Evolutionary conservation across 2,888 invertebrate genomes (phyloP), one percentile per base, ranked within the genome.

Genomic region (Prosopocoilus inquinatus): DNA sequence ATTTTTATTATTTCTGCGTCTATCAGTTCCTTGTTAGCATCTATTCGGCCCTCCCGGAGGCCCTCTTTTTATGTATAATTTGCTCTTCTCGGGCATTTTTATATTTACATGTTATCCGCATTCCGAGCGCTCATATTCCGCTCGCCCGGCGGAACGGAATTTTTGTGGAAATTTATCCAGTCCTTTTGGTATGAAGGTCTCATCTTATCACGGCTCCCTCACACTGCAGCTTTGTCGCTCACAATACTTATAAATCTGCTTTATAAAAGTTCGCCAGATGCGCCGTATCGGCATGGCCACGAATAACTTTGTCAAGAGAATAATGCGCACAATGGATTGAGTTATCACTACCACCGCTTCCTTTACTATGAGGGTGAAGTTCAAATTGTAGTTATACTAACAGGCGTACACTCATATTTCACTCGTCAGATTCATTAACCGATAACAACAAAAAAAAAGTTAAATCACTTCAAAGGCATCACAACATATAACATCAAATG

Each of bases 1-100:
- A 60, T 67, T 67, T 69, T 71, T 71, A 72, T 71, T 72, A 73
- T 71, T 70, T 70, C 67, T 66, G 63, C 69, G 66, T 71, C 71
- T 71, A 72, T 73, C 73, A 70, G 65, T 67, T 70, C 68, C 73
- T 73, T 74, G 71, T 73, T 73, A 73, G 69, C 69, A 64, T 67
- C 64, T 50, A 59, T 62, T 62, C 57, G 54, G 58, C 57, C 49
- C 53, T 63, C 61, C 61, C 62, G 55, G 55, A 60, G 61, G 64
- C 60, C 63, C 60, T 57, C 64, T 66, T 65, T 68, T 67, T 65
- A 63, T 66, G 67, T 67, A 67, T 70, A 71, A 69, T 70, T 71
- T 66, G 66, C 64, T 65, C 62, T 66, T 63, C 63, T 66, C 62
- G 61, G 64, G 65, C 67, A 66, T 72, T 70, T 67, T 68, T 65